phyloP scores from a whole-genome alignment of 2,113 vertebrate genomes.

The Oryzias woworae region DNA sequence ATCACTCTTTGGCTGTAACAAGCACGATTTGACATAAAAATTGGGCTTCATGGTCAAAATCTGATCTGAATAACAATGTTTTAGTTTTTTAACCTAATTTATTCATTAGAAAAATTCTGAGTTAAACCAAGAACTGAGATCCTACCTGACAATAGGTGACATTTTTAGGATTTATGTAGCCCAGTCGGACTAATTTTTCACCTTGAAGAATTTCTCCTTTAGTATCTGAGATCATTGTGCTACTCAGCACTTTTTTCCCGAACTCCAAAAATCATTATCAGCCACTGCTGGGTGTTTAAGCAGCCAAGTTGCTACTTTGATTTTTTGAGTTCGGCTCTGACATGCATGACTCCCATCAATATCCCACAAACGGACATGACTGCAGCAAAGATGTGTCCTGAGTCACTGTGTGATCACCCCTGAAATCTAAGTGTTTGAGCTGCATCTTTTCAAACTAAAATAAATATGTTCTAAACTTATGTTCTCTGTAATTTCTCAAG shows the following conservation, averaged over 20 bases:
- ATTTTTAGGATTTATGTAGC: constrained; percentile 47
- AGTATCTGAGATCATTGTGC: constrained; percentile 61
- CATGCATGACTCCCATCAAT: constrained; percentile 40
- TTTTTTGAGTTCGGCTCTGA: constrained; percentile 55
- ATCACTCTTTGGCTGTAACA: too few species aligned
- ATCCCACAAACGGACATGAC: constrained; percentile 22
- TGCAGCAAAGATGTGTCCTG: constrained; percentile 28
- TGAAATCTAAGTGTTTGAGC: constrained; percentile 15
- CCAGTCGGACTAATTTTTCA: constrained; percentile 69
- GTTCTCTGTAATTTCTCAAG: constrained; percentile 20
- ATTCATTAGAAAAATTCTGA: too few species aligned
- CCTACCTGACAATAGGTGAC: not conserved
- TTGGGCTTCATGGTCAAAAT: too few species aligned
- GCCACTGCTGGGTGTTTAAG: constrained; percentile 69
- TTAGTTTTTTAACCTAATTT: too few species aligned
- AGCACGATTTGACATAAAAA: too few species aligned
- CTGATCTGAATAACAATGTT: too few species aligned
- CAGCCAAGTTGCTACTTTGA: constrained; percentile 64
- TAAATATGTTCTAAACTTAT: constrained; percentile 14
- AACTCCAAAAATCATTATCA: constrained; percentile 73
- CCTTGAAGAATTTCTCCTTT: constrained; percentile 75
- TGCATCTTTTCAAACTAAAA: constrained; percentile 15
- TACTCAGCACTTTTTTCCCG: constrained; percentile 70
- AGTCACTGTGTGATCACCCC: constrained; percentile 4
- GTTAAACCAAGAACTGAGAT: not conserved